phyloP scores from a whole-genome alignment of 2,888 invertebrate species.

The Neuroscelio doddi region DNA sequence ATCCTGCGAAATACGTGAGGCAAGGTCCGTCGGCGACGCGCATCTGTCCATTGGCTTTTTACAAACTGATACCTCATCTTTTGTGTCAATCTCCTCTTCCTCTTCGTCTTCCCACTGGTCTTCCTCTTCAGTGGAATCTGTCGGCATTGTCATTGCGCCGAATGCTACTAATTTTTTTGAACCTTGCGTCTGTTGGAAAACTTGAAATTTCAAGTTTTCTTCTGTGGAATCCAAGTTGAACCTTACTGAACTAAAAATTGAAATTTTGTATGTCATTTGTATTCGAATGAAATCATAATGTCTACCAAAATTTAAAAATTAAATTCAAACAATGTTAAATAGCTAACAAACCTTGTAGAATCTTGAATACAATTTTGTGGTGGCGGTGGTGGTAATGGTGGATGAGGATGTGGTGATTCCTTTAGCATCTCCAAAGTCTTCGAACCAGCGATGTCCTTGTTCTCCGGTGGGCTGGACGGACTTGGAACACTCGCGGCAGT shows the following conservation, averaged over 20 bases:
- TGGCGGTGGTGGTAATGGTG: too few relatives aligned
- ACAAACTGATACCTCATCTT: too few relatives aligned
- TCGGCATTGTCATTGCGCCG: slow-evolving; percentile 32
- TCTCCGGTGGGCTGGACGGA: slow-evolving; percentile 69
- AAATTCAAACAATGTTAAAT: neutral
- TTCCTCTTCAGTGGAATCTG: too few relatives aligned
- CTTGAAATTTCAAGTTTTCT: too few relatives aligned
- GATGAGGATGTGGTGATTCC: slow-evolving; percentile 50
- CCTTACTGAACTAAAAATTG: too few relatives aligned
- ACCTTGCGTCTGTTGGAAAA: too few relatives aligned
- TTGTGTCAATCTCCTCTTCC: too few relatives aligned
- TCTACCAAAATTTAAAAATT: neutral
- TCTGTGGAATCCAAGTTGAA: too few relatives aligned
- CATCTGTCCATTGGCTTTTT: slow-evolving; percentile 48
- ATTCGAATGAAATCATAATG: too few relatives aligned
- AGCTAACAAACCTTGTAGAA: slow-evolving; percentile 1
- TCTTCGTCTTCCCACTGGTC: too few relatives aligned
- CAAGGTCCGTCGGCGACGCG: slow-evolving; percentile 9
- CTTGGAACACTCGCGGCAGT: slow-evolving; percentile 69
- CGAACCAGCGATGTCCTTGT: slow-evolving; percentile 62
- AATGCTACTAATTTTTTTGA: too few relatives aligned
- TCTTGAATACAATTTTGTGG: neutral
- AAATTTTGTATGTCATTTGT: too few relatives aligned
- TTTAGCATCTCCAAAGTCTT: slow-evolving; percentile 68
- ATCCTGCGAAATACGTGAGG: slow-evolving; percentile 53